These are phyloP conservation scores for Tamandua tetradactyla DNA, from an alignment of 2,797 vertebrate genomes.

Conservation along the genomic window DNA sequence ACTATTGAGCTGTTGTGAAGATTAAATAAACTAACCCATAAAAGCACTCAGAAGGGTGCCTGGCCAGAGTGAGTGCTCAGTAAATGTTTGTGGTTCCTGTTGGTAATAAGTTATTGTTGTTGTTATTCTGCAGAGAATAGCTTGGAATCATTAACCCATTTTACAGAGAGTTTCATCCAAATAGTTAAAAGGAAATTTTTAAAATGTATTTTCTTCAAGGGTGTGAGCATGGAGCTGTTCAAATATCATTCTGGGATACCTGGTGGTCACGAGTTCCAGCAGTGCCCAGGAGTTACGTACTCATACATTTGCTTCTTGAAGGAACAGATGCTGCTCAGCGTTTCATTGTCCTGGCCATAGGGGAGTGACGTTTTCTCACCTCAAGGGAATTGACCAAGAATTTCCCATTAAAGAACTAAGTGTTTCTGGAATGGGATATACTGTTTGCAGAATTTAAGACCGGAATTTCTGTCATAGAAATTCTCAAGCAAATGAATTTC, in stretches of 20 bases:
- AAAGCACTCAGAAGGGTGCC: neutral
- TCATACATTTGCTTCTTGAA: neutral
- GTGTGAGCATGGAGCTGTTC: neutral
- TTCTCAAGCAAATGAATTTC: slow-evolving; percentile 31
- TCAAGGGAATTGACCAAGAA: neutral
- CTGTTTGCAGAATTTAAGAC: slow-evolving; percentile 9
- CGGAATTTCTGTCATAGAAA: slow-evolving; percentile 23
- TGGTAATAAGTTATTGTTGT: neutral
- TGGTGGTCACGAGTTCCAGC: fast-evolving
- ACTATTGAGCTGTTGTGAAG: neutral
- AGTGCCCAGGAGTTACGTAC: neutral
- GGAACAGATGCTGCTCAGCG: neutral
- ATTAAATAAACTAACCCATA: neutral
- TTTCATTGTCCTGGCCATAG: fast-evolving
- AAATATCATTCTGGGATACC: neutral
- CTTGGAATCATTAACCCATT: neutral
- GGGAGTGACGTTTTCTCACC: neutral
- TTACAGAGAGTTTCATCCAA: neutral
- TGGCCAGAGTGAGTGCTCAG: neutral
- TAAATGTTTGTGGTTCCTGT: neutral
- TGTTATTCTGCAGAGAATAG: neutral
- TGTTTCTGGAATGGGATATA: slow-evolving; percentile 11
- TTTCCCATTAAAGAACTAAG: neutral
- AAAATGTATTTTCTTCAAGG: neutral
- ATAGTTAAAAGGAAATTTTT: neutral